These are phyloP conservation scores for Enteromius viviparus DNA, from an alignment of 2,797 vertebrate species.

Conservation along the genomic window DNA sequence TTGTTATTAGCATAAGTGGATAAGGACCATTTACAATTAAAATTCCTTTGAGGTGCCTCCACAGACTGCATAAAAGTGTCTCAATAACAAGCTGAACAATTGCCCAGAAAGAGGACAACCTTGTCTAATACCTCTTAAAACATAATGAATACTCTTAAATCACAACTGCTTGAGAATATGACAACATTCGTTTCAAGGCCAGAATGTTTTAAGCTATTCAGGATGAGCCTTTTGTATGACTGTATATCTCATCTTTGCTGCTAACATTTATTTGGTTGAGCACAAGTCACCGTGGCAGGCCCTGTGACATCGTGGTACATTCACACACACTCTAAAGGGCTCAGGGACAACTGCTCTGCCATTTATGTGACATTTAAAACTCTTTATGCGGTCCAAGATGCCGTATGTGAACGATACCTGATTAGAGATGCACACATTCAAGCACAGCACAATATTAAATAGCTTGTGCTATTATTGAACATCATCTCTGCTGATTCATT, in stretches of 20 bases:
- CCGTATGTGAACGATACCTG: conserved; percentile 7
- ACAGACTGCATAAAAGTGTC: neutral
- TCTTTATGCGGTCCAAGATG: neutral
- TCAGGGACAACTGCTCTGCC: conserved; percentile 42
- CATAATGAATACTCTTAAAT: conserved; percentile 12
- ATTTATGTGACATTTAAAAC: conserved; percentile 59
- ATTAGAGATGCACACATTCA: conserved; percentile 39
- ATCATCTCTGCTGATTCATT: conserved; percentile 21
- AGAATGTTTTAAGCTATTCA: neutral
- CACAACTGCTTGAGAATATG: conserved; percentile 2
- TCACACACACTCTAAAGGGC: conserved; percentile 33
- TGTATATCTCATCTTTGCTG: neutral
- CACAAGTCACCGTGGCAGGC: conserved; percentile 8
- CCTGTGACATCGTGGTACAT: neutral
- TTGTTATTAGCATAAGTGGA: conserved; percentile 21
- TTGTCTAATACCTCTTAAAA: conserved; percentile 2
- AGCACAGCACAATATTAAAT: conserved; percentile 7
- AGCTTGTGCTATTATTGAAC: neutral
- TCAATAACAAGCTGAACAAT: conserved; percentile 30
- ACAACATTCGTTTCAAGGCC: conserved; percentile 13
- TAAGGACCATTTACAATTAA: conserved; percentile 26
- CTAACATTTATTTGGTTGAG: neutral
- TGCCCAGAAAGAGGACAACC: neutral
- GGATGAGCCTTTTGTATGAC: neutral
- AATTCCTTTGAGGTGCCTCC: conserved; percentile 3